Percentiles rank a stretch among this genome's conserved stretches.
phyloP scores from a whole-genome alignment of 2,113 vertebrate species.

The Parotia lawesii region DNA sequence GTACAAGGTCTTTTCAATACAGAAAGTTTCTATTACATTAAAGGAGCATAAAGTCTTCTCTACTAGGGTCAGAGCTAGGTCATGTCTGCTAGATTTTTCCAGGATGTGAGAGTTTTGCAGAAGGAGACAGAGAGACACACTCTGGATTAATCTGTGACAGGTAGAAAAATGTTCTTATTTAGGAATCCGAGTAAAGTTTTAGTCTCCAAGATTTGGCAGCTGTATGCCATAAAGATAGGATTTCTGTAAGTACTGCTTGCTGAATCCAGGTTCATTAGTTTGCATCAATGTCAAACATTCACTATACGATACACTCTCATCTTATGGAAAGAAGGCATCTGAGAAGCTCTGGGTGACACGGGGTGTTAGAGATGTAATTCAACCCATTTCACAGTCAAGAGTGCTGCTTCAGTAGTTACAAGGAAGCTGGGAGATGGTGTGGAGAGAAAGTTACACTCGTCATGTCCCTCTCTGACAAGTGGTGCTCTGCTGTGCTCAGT shows the following conservation, averaged over 20 bases:
- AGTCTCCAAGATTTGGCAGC: slow-evolving; percentile 46
- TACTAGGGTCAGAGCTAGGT: slow-evolving; percentile 3
- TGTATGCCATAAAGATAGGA: slow-evolving; percentile 18
- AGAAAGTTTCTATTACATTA: background rate
- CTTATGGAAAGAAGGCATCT: background rate
- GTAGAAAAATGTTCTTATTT: slow-evolving; percentile 54
- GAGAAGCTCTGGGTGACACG: background rate
- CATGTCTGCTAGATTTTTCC: slow-evolving; percentile 13
- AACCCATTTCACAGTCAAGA: background rate
- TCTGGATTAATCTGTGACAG: slow-evolving; percentile 50
- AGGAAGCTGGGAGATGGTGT: background rate
- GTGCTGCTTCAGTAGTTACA: background rate
- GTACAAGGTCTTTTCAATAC: background rate
- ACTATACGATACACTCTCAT: background rate
- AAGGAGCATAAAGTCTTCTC: background rate
- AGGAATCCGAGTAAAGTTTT: slow-evolving; percentile 1
- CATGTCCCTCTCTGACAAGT: background rate
- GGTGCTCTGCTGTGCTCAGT: background rate
- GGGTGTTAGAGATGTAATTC: background rate
- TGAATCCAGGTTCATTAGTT: slow-evolving; percentile 30
- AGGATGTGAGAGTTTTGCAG: slow-evolving; percentile 24
- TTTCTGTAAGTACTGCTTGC: slow-evolving; percentile 22
- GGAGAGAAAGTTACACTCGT: background rate
- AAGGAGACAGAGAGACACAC: slow-evolving; percentile 10
- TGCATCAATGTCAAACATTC: slow-evolving; percentile 33